Evolutionary conservation across 2,113 vertebrate species (phyloP).

Genomic region (Silurus meridionalis): DNA sequence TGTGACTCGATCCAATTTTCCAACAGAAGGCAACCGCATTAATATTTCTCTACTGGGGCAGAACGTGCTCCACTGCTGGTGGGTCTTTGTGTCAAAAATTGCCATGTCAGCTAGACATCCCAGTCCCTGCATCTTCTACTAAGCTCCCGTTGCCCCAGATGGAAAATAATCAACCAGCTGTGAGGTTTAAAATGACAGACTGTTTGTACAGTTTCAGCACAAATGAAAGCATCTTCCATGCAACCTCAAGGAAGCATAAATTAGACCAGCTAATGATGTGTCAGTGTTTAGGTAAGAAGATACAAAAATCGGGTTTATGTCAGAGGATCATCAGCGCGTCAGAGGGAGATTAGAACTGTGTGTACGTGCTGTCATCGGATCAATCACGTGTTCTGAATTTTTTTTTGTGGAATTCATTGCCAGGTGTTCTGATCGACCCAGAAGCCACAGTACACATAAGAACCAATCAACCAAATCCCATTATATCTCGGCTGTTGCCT

Average conservation of each 20-base stretch:
- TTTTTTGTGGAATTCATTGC: neutral
- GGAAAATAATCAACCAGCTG: slow-evolving; percentile 5
- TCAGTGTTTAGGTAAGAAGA: neutral
- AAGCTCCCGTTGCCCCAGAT: neutral
- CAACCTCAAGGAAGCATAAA: neutral
- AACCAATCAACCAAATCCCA: neutral
- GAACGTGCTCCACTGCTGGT: slow-evolving; percentile 30
- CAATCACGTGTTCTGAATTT: neutral
- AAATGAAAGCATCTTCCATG: neutral
- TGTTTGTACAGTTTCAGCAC: neutral
- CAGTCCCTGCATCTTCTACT: neutral
- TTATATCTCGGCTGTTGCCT: neutral
- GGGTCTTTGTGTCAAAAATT: slow-evolving; percentile 39
- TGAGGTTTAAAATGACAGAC: neutral
- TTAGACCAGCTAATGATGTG: neutral
- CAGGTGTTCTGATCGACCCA: neutral
- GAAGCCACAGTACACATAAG: neutral
- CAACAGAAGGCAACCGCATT: slow-evolving; percentile 55
- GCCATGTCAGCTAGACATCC: slow-evolving; percentile 31
- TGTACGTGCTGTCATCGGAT: neutral
- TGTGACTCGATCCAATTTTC: slow-evolving; percentile 48
- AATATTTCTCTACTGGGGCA: slow-evolving; percentile 34
- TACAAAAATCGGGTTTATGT: neutral
- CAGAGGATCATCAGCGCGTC: neutral
- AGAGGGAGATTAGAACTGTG: neutral